These are phyloP conservation scores for Antechinus stuartii DNA, from an alignment of 2,113 vertebrate species.

Conservation along the genomic window DNA sequence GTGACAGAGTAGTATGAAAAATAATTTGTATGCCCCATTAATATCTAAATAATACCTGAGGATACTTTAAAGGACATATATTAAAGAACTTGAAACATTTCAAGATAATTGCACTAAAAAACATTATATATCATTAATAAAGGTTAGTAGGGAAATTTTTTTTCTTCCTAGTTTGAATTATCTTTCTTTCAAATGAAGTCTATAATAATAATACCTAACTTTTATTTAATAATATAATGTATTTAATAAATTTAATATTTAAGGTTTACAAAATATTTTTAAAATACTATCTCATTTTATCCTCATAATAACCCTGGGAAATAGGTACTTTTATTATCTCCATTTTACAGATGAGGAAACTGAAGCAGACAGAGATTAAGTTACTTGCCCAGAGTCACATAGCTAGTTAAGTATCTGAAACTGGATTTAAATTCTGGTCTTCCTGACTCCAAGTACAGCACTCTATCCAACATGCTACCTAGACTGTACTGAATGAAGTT, in stretches of 20 bases:
- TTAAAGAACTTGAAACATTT: constrained; percentile 62
- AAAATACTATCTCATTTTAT: neutral
- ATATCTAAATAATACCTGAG: constrained; percentile 32
- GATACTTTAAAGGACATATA: neutral
- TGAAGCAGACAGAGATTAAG: neutral
- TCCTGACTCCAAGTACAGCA: neutral
- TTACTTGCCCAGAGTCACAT: neutral
- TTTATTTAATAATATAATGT: neutral
- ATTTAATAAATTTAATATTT: neutral
- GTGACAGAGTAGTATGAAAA: neutral
- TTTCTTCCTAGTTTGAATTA: constrained; percentile 24
- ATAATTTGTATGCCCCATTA: neutral
- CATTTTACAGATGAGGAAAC: neutral
- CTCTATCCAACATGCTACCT: neutral
- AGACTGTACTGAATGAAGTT: neutral
- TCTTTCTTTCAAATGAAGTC: neutral
- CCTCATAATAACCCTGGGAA: neutral
- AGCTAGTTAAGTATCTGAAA: neutral
- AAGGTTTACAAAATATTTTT: neutral
- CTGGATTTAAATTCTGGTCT: neutral
- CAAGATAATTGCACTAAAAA: constrained; percentile 48
- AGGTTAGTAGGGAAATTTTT: constrained; percentile 41
- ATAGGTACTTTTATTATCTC: neutral
- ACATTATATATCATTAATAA: constrained; percentile 33
- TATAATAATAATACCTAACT: neutral